Base-by-base conservation (phyloP, 2,113 vertebrate species). In the Blennius ocellaris region DNA sequence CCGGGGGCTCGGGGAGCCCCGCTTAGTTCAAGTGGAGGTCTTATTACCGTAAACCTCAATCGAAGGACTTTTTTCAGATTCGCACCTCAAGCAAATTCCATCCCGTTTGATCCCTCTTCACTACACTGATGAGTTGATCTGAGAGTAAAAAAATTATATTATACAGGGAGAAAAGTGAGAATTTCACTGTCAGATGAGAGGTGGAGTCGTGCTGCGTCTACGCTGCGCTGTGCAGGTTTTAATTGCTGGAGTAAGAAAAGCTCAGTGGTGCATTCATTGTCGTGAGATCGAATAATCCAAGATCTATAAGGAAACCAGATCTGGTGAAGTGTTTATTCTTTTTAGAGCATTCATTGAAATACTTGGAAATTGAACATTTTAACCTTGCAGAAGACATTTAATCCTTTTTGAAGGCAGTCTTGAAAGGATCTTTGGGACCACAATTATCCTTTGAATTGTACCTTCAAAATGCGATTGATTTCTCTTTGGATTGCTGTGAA, bases 1-100 rank as follows among this genome's bases (percentile, higher is more conserved):
- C 80, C 7, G 21, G 45, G 82, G 88, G 83, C 76, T 80, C 49
- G 14, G 38, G 62, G 71, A 74, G 64, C 81, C 86, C 60, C 70
- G 67, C 78, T 85, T 81, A 82, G 89, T 93, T 93, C 89, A 94
- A 91, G 89, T 91, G 73, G 80, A 91, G 89, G 81, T 82, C 88
- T 90, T 91, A 90, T 92, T 91, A 90, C 81, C 52, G 83, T 88
- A 79, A 88, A 85, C 85, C 83, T 85, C 85, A 84, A 79, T 85
- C 40, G 62, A 79, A 83, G 68, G 67, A 81, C 88, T 82, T 74
- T 72, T 79, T 88, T 30, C 4, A 75, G 64, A 87, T 87, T 92
- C 81, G 83, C 84, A 92, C 92, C 93, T 90, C 78, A 65, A 93
- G 91, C 88, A 87, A 92, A 86, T 83, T 83, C 60, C 69, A 78